A percentile compares a stretch with the other conserved stretches of the same genome.
Evolutionary conservation across 2,797 vertebrate species (phyloP).

Genomic region (Acanthurus leucopareius): DNA sequence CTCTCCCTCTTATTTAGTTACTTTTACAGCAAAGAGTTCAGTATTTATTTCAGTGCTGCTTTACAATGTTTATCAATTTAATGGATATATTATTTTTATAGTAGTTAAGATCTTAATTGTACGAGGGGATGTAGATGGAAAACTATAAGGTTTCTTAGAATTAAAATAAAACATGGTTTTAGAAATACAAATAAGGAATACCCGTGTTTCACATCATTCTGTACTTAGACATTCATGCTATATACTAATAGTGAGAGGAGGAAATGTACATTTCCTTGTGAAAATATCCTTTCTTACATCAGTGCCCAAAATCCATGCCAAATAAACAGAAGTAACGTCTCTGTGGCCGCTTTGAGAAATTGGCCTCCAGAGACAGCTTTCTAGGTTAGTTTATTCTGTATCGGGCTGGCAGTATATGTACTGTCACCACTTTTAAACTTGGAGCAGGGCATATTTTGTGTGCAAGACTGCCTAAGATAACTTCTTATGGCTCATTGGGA

Average conservation of each 20-base stretch:
- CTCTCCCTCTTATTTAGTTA: slow-evolving; percentile 12
- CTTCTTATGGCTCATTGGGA: slow-evolving; percentile 82
- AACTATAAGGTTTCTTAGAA: slow-evolving; percentile 1
- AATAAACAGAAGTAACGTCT: slow-evolving; percentile 78
- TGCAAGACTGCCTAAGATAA: slow-evolving; percentile 80
- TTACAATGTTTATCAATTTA: not conserved
- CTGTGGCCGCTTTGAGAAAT: slow-evolving; percentile 81
- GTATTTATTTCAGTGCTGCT: not conserved
- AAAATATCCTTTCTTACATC: slow-evolving; percentile 80
- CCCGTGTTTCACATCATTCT: slow-evolving; percentile 32
- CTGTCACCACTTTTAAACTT: slow-evolving; percentile 79
- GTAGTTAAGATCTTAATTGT: not conserved
- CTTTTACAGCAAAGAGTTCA: slow-evolving; percentile 1
- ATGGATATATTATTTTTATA: not conserved
- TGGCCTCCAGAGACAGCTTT: slow-evolving; percentile 79
- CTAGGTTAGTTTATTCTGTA: slow-evolving; percentile 83
- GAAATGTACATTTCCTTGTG: slow-evolving; percentile 82
- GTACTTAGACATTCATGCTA: slow-evolving; percentile 47
- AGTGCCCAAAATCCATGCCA: slow-evolving; percentile 66
- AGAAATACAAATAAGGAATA: slow-evolving; percentile 38
- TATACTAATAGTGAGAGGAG: slow-evolving; percentile 58
- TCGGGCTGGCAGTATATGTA: slow-evolving; percentile 66
- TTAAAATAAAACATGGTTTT: slow-evolving; percentile 14
- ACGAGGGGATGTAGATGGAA: not conserved
- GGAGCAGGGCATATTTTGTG: slow-evolving; percentile 76